Conservation (phyloP, 2,888 invertebrate species). For the Cactoblastis cactorum region DNA sequence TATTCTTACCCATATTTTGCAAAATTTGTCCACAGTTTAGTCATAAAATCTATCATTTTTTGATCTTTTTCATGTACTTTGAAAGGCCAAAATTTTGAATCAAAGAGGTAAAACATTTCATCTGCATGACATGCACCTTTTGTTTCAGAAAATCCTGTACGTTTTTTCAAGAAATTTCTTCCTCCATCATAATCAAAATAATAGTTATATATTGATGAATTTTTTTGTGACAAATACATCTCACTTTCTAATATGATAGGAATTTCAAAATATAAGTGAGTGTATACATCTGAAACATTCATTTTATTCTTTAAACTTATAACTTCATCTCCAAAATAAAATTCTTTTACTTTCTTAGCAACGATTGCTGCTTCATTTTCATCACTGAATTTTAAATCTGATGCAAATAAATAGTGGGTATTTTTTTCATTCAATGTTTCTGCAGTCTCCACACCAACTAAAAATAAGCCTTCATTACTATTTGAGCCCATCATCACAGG, state of each 20-base stretch:
- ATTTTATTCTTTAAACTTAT: slow-evolving; percentile 52
- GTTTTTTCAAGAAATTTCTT: slow-evolving; percentile 52
- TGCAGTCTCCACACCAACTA: slow-evolving; percentile 34
- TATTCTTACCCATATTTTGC: slow-evolving; percentile 59
- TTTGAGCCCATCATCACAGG: slow-evolving; percentile 53
- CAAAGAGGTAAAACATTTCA: slow-evolving; percentile 62
- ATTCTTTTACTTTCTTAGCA: slow-evolving; percentile 44
- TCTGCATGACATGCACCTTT: slow-evolving; percentile 61
- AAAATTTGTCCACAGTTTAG: slow-evolving; percentile 64
- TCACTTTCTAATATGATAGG: slow-evolving; percentile 56
- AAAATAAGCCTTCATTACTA: slow-evolving; percentile 56
- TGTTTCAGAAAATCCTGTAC: slow-evolving; percentile 38
- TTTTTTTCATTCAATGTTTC: slow-evolving; percentile 42
- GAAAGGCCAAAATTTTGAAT: slow-evolving; percentile 47
- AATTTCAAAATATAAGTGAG: slow-evolving; percentile 64
- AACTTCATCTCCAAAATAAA: slow-evolving; percentile 67
- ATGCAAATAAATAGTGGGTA: slow-evolving; percentile 54
- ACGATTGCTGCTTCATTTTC: slow-evolving; percentile 42
- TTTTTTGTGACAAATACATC: slow-evolving; percentile 27
- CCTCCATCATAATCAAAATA: slow-evolving; percentile 57
- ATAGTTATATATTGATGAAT: slow-evolving; percentile 53
- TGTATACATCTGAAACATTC: slow-evolving; percentile 54
- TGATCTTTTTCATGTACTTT: slow-evolving; percentile 41
- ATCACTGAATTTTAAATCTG: slow-evolving; percentile 54
- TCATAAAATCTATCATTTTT: slow-evolving; percentile 49